These are phyloP conservation scores for Rhagonycha lutea DNA, from an alignment of 2,888 invertebrate genomes.

Conservation along the genomic window DNA sequence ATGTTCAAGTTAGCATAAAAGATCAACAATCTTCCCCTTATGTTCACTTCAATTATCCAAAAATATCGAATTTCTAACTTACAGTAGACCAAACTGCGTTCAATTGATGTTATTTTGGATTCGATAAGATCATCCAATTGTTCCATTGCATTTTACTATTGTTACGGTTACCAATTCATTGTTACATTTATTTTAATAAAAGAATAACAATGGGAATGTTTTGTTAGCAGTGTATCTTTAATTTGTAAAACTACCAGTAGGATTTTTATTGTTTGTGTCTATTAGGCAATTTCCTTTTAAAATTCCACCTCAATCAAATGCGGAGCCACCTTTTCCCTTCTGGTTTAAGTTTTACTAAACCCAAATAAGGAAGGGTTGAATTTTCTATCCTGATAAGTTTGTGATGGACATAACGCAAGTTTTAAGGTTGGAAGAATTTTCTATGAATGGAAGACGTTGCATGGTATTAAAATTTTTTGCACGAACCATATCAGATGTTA, in stretches of 20 bases:
- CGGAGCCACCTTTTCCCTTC: background rate
- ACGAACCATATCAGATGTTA: background rate
- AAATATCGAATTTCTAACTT: conserved; percentile 27
- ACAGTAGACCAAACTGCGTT: background rate
- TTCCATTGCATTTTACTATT: conserved; percentile 2
- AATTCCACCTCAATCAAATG: background rate
- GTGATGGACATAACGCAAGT: no score
- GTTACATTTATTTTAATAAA: conserved; percentile 24
- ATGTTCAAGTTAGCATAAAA: conserved; percentile 31
- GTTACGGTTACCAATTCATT: conserved; percentile 20
- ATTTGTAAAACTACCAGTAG: background rate
- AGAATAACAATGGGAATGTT: conserved; percentile 21
- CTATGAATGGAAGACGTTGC: background rate
- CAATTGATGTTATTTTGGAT: background rate
- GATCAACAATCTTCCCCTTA: conserved; percentile 31
- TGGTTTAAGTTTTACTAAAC: background rate
- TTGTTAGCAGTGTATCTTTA: conserved; percentile 18
- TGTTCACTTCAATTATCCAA: conserved; percentile 29
- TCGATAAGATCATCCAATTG: background rate
- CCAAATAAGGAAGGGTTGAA: background rate
- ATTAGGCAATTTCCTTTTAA: background rate
- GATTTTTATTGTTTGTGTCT: background rate
- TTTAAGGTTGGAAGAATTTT: no score
- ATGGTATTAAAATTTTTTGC: background rate
- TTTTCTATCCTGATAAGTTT: no score